These are phyloP conservation scores for Perdita meconis DNA, from an alignment of 2,888 invertebrate genomes.

Conservation along the genomic window DNA sequence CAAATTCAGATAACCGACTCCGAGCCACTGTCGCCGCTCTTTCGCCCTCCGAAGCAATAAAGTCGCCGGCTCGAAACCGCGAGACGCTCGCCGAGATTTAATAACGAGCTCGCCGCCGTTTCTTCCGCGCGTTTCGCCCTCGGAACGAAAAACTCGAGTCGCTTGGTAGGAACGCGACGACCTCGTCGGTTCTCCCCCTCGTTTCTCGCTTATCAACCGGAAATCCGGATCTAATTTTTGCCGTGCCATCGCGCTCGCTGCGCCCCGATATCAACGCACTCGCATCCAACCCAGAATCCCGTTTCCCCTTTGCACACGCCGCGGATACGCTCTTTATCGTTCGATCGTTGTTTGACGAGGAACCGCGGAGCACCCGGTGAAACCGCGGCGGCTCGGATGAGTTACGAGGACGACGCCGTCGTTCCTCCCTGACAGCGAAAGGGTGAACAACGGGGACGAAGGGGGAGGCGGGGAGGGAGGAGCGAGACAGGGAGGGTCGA, in stretches of 20 bases:
- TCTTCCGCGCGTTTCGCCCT: background rate
- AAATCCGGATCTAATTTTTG: constrained; percentile 49
- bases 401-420: constrained; percentile 54
- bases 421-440: constrained; percentile 37
- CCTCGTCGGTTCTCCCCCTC: constrained; percentile 2
- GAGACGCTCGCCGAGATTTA: background rate
- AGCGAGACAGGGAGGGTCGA: background rate
- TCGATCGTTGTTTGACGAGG: constrained; percentile 33
- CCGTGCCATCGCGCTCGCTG: constrained; percentile 25
- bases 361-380: background rate
- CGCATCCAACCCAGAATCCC: background rate
- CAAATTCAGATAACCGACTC: no score
- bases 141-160: background rate
- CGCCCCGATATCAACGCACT: constrained; percentile 3
- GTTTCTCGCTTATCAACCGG: constrained; percentile 27
- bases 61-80: no score
- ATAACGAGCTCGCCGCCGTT: background rate
- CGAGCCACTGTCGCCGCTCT: no score
- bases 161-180: background rate
- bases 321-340: constrained; percentile 23
- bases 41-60: no score
- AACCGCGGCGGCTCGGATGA: constrained; percentile 48
- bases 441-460: constrained; percentile 15
- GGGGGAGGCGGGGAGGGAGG: background rate
- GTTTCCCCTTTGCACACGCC: background rate